phyloP scores from a whole-genome alignment of 2,888 invertebrate genomes.

The Eristalinus aeneus region DNA sequence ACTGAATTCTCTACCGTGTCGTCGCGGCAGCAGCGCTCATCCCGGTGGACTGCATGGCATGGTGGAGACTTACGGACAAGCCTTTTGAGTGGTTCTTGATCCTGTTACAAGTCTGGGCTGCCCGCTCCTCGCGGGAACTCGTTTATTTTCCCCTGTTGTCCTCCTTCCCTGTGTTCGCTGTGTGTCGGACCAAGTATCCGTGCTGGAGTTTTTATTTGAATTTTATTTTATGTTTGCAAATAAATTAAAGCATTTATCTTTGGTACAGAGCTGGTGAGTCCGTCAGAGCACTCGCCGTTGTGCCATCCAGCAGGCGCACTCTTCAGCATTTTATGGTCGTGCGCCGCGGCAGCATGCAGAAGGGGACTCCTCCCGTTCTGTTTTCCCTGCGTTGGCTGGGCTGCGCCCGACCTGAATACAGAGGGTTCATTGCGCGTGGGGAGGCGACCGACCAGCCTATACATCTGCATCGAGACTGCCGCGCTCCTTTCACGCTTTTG shows the following conservation, averaged over 20 bases:
- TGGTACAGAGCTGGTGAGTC: conserved; percentile 30
- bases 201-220: conserved; percentile 57
- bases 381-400: conserved; percentile 18
- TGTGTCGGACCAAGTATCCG: conserved; percentile 1
- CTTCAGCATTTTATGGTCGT: conserved; percentile 45
- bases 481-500: conserved; percentile 28
- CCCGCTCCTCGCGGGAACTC: conserved; percentile 42
- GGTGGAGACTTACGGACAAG: conserved; percentile 30
- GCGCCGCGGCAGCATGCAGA: background rate
- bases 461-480: conserved; percentile 35
- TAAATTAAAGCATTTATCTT: conserved; percentile 69
- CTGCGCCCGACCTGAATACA: conserved; percentile 36
- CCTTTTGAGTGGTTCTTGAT: conserved; percentile 50
- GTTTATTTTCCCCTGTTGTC: conserved; percentile 30
- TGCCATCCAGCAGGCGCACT: conserved; percentile 20
- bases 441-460: background rate
- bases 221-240: conserved; percentile 68
- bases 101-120: conserved; percentile 30
- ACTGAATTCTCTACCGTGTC: conserved; percentile 24
- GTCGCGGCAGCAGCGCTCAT: too few species aligned
- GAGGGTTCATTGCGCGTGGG: conserved; percentile 43
- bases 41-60: background rate
- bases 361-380: conserved; percentile 14
- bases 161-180: background rate
- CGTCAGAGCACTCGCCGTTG: background rate